These are phyloP conservation scores for Nectonema munidae DNA, from an alignment of 2,888 invertebrate species.

Conservation along the genomic window DNA sequence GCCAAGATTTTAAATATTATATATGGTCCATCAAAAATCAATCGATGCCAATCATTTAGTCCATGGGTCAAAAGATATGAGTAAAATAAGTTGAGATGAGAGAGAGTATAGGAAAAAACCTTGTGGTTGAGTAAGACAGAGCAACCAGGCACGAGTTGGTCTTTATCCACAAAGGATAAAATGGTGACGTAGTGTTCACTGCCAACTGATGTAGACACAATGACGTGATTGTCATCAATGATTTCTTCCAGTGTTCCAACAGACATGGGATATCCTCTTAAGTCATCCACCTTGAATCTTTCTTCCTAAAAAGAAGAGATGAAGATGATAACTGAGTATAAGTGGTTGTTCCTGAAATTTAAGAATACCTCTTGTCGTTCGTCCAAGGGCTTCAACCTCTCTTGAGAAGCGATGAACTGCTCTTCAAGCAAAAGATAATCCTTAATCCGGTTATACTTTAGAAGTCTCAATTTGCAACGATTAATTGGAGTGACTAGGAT, in stretches of 20 bases:
- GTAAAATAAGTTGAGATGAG: too few relatives aligned
- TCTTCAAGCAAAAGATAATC: slow-evolving; percentile 96
- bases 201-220: slow-evolving; percentile 89
- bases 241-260: slow-evolving; percentile 97
- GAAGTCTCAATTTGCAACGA: slow-evolving; percentile 58
- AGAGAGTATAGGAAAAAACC: slow-evolving; percentile 27
- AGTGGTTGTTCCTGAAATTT: neutral
- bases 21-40: too few relatives aligned
- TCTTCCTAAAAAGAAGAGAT: slow-evolving; percentile 34
- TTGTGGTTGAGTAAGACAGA: slow-evolving; percentile 91
- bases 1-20: too few relatives aligned
- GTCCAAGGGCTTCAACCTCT: slow-evolving; percentile 85
- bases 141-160: slow-evolving; percentile 89
- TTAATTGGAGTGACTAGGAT: slow-evolving; percentile 64
- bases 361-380: slow-evolving; percentile 78
- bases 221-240: slow-evolving; percentile 97
- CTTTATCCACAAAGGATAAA: slow-evolving; percentile 92
- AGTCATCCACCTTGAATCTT: slow-evolving; percentile 80
- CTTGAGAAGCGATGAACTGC: slow-evolving; percentile 91
- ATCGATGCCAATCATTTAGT: too few relatives aligned
- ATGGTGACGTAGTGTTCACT: slow-evolving; percentile 98
- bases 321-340: slow-evolving; percentile 11
- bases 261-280: slow-evolving; percentile 94
- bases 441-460: slow-evolving; percentile 84
- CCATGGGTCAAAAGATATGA: too few relatives aligned